Evolutionary conservation across 2,797 vertebrate genomes (phyloP).

Genomic region (Melanotaenia pygmaea): DNA sequence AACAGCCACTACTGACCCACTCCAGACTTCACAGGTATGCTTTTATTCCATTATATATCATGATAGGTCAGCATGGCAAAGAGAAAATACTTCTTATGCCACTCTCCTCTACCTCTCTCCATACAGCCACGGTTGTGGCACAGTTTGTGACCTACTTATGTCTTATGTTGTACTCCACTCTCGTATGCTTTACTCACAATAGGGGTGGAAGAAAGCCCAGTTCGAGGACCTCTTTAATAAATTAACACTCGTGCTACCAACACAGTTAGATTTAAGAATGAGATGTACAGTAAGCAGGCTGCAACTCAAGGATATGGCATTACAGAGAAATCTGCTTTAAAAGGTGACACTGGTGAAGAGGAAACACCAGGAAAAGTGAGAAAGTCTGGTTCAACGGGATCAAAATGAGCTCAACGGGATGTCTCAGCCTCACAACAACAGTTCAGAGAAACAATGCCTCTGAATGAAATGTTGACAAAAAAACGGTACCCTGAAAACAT

Average conservation of each 20-base stretch:
- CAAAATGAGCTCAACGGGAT: conserved; percentile 19
- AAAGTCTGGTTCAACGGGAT: conserved; percentile 28
- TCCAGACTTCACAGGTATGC: conserved; percentile 10
- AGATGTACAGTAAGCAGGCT: neutral
- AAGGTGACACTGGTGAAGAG: conserved; percentile 12
- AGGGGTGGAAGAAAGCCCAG: conserved; percentile 40
- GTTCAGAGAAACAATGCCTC: conserved; percentile 1
- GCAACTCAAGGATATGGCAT: neutral
- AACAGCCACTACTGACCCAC: conserved; percentile 26
- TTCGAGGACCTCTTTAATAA: conserved; percentile 65
- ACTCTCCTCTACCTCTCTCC: conserved; percentile 6
- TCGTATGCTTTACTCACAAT: conserved; percentile 47
- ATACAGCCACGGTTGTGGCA: conserved; percentile 18
- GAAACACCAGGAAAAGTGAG: conserved; percentile 23
- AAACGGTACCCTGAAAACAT: conserved; percentile 29
- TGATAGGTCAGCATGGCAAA: conserved; percentile 18
- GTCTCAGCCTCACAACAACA: conserved; percentile 11
- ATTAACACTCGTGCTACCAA: conserved; percentile 43
- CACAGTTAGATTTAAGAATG: conserved; percentile 25
- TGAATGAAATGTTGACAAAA: conserved; percentile 24
- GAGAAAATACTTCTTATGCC: neutral
- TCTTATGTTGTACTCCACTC: conserved; percentile 25
- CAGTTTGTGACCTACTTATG: conserved; percentile 72
- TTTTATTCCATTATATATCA: conserved; percentile 22
- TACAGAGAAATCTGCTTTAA: conserved; percentile 2